Evolutionary conservation across 2,888 invertebrate genomes (phyloP).

Genomic region (Dinocampus coccinellae): DNA sequence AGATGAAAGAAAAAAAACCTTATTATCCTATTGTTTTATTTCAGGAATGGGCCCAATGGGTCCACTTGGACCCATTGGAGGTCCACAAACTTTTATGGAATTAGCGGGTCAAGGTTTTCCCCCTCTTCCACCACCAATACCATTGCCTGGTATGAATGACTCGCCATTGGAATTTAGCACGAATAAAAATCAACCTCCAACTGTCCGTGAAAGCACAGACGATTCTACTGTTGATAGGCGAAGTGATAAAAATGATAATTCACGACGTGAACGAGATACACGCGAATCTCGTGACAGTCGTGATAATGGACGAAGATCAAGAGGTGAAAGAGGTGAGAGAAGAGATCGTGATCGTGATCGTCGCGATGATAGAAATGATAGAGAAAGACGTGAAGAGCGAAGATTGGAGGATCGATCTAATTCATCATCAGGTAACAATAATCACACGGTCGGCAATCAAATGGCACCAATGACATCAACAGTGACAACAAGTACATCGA

Average conservation of each 20-base stretch:
- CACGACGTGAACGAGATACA: slow-evolving; percentile 67
- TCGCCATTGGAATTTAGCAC: slow-evolving; percentile 76
- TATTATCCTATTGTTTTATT: background rate
- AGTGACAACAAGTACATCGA: slow-evolving; percentile 57
- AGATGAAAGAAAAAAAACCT: background rate
- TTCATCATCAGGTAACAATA: slow-evolving; percentile 52
- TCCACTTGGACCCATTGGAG: slow-evolving; percentile 60
- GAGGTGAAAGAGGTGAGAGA: slow-evolving; percentile 64
- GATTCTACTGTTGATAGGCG: slow-evolving; percentile 58
- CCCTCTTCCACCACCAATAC: slow-evolving; percentile 62
- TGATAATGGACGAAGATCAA: slow-evolving; percentile 65
- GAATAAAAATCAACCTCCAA: slow-evolving; percentile 74
- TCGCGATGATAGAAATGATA: slow-evolving; percentile 59
- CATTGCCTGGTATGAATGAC: slow-evolving; percentile 73
- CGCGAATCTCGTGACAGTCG: slow-evolving; percentile 65
- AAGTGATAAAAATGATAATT: slow-evolving; percentile 61
- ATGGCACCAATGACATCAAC: slow-evolving; percentile 50
- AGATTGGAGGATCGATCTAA: slow-evolving; percentile 43
- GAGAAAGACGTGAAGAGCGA: slow-evolving; percentile 53
- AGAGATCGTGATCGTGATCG: slow-evolving; percentile 69
- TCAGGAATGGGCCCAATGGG: slow-evolving; percentile 66
- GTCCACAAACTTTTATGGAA: slow-evolving; percentile 67
- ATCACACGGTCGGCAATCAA: slow-evolving; percentile 50
- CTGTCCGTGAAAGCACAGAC: slow-evolving; percentile 68
- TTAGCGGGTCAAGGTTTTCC: slow-evolving; percentile 65